These are phyloP conservation scores for Sander lucioperca DNA, from an alignment of 2,113 vertebrate genomes.

Conservation along the genomic window DNA sequence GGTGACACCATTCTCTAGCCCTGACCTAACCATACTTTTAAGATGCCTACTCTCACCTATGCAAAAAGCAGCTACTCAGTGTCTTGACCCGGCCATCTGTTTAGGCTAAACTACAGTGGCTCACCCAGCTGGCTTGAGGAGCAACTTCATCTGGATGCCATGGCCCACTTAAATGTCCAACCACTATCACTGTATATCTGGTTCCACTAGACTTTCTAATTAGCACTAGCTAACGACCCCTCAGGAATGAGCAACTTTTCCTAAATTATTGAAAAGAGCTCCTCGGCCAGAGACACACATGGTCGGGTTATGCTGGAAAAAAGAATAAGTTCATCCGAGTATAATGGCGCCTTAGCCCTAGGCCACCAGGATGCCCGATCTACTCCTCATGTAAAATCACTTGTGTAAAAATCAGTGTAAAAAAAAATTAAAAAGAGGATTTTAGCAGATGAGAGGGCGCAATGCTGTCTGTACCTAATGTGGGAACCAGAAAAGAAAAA, in stretches of 20 bases:
- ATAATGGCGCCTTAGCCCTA: background rate
- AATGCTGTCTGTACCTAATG: background rate
- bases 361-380: background rate
- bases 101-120: background rate
- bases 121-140: background rate
- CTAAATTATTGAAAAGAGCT: background rate
- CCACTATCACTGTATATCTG: background rate
- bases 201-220: background rate
- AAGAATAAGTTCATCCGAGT: background rate
- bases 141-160: background rate
- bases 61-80: background rate
- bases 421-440: background rate
- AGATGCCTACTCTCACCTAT: background rate
- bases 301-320: background rate
- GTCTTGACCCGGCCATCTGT: background rate
- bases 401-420: no score
- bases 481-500: background rate
- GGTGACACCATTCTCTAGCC: background rate
- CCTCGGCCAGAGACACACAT: background rate
- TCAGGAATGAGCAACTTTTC: background rate
- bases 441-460: background rate
- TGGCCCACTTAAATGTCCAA: no score
- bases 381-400: background rate
- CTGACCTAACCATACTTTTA: background rate
- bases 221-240: background rate